phyloP scores from a whole-genome alignment of 2,888 invertebrate genomes.

The Drosophila anceps region DNA sequence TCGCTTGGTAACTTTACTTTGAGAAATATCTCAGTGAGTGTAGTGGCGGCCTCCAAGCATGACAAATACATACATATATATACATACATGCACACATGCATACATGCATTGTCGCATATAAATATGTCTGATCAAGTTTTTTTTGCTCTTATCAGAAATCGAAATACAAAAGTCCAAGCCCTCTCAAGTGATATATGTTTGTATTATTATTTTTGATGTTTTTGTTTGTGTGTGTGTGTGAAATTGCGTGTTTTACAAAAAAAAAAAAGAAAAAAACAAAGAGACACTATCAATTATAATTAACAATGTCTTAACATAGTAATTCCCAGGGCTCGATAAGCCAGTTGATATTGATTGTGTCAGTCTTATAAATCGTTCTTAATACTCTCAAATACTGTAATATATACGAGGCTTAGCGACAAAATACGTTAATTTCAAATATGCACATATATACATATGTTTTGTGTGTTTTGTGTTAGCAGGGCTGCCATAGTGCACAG shows the following conservation, averaged over 20 bases:
- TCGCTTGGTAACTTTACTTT: conserved; percentile 17
- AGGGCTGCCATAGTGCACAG: conserved; percentile 28
- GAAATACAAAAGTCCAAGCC: conserved; percentile 73
- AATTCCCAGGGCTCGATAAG: conserved; percentile 68
- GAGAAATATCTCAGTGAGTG: conserved; percentile 29
- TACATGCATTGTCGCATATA: conserved; percentile 16
- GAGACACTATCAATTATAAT: conserved; percentile 73
- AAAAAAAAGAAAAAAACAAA: background rate
- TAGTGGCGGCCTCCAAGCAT: conserved; percentile 42
- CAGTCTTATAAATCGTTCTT: conserved; percentile 67
- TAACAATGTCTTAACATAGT: conserved; percentile 68
- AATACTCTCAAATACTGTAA: conserved; percentile 12
- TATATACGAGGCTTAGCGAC: conserved; percentile 41
- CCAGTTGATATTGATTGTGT: conserved; percentile 66
- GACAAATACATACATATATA: conserved; percentile 39
- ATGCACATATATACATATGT: background rate
- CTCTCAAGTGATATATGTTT: conserved; percentile 38
- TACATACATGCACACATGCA: conserved; percentile 4
- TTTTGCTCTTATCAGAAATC: conserved; percentile 73
- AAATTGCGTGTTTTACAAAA: conserved; percentile 19
- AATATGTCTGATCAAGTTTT: conserved; percentile 57
- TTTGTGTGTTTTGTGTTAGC: background rate
- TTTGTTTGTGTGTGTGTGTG: conserved; percentile 17
- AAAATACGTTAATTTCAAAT: conserved; percentile 50
- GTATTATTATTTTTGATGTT: background rate